Evolutionary conservation across 2,888 invertebrate genomes (phyloP), one percentile per base, ranked within the genome.

Genomic region (Malthinus seriepunctatus): DNA sequence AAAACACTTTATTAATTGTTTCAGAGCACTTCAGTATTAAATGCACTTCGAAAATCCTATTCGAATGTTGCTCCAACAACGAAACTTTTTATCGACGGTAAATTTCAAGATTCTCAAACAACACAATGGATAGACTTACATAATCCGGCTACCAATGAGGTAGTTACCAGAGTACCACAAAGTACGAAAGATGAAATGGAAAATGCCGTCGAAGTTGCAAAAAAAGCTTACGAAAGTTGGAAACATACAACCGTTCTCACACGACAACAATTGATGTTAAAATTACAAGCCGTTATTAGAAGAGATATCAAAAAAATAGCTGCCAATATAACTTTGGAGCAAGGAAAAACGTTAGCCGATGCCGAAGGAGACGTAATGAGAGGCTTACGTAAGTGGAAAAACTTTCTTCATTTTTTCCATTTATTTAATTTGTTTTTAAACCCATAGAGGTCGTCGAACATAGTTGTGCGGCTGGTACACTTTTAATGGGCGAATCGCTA

Each of bases 311-410:
- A 90, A 80, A 89, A 90, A 75, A 78, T 99, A 66, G 97, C 98
- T 0, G 88, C 89, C 64, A 94, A 89, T 77, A 93, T 99, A 62
- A 98, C 98, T 1, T 81, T 85, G 68, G 99, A 99, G 76, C 98
- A 99, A 80, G 99, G 99, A 53, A 99, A 99, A 78, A 99, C 99
- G 0, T 81, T 95, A 63, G 88, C 89, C 8, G 99, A 99, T 81
- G 98, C 99, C 0, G 97, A 98, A 77, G 99, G 99, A 35, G 99
- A 99, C 80, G 97, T 99, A 2, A 85, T 95, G 59, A 86, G 99
- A 76, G 99, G 99, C 60, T 85, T 99, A 60, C 99, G 95, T 95
- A 83, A 89, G 93, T 88, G 61, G 35, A 8, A 23, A 9, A 14
- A 32, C 12, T 31, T 10, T 8, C 10, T 37, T 37, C 9, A 12